A percentile compares a stretch with the other conserved stretches of the same genome.
These are phyloP conservation scores for Myiothlypis chrysogaster DNA, from an alignment of 2,797 vertebrate genomes.

Conservation along the genomic window DNA sequence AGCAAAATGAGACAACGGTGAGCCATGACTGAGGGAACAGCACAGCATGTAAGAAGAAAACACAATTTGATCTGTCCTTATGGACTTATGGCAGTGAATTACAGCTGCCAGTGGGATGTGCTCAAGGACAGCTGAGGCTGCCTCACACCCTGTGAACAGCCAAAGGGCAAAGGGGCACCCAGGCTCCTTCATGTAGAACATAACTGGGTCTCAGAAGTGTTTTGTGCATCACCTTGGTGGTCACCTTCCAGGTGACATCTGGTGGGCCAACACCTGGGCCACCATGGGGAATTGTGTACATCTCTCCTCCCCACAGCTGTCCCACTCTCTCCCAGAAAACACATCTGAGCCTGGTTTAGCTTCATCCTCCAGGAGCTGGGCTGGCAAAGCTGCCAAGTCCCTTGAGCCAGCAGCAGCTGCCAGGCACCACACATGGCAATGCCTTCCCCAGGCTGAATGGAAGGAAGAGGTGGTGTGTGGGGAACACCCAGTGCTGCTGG, in stretches of 20 bases:
- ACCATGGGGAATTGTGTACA: accelerated
- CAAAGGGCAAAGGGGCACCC: background rate
- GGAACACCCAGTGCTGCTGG: constrained; percentile 55
- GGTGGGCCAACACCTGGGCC: background rate
- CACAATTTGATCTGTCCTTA: accelerated
- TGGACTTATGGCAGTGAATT: background rate
- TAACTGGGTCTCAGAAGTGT: background rate
- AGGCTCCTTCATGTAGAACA: accelerated
- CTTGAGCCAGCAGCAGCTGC: background rate
- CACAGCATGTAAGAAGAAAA: background rate
- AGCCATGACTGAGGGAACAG: background rate
- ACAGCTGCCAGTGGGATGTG: background rate
- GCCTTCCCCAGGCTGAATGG: constrained; percentile 53
- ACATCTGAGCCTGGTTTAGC: accelerated
- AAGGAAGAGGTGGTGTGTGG: constrained; percentile 70
- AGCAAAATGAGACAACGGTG: background rate
- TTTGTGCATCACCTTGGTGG: background rate
- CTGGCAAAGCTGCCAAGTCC: background rate
- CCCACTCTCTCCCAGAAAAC: background rate
- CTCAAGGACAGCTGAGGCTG: background rate
- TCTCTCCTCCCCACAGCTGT: background rate
- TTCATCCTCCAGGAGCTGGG: background rate
- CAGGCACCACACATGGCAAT: background rate
- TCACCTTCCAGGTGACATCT: background rate
- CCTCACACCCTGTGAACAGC: background rate